Base-by-base conservation (phyloP, 2,113 vertebrate species). In the Scalopus aquaticus region DNA sequence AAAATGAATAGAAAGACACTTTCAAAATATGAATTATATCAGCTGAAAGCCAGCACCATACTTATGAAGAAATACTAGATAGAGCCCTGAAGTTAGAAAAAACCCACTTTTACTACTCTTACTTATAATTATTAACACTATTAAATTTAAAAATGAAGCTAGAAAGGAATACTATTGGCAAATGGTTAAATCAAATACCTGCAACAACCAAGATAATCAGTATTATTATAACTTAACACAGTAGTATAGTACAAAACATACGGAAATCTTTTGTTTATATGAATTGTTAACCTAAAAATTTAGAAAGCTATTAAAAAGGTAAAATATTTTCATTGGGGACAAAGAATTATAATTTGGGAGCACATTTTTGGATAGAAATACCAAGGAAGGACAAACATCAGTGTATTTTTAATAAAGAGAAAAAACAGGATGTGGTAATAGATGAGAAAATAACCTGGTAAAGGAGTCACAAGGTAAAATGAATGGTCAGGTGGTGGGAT, bases 191-290 rank as follows among this genome's bases (percentile, higher is more conserved):
- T 51, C 67, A 80, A 5, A 80, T 26, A 44, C 26, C n/a, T 70
- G 32, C 19, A 79, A 44, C 67, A 95, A 17, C 3, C 5, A 51
- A 83, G 67, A 72, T 7, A 76, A 80, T 20, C 17, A 70, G 39
- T 51, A 35, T 91, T 46, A 67, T 10, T 88, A 60, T 54, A 77
- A 70, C 32, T 46, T 69, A 92, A 54, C 12, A 54, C 46, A 60
- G 26, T 54, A 91, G 28, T 20, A 0, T 22, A 30, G 28, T 56
- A 51, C 19, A 70, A 90, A 95, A 76, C 26, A 94, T 44, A 80
- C 2, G 80, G 67, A 92, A 60, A 87, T 69, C 11, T 67, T 90
- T 94, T 46, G 39, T 94, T 78, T 62, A 28, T 42, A 85, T 58
- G 60, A 62, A 32, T 5, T 62, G 28, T 62, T 62, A 10, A 62